Base-by-base conservation (phyloP, 2,113 vertebrate species). In the Marmota flaviventris region DNA sequence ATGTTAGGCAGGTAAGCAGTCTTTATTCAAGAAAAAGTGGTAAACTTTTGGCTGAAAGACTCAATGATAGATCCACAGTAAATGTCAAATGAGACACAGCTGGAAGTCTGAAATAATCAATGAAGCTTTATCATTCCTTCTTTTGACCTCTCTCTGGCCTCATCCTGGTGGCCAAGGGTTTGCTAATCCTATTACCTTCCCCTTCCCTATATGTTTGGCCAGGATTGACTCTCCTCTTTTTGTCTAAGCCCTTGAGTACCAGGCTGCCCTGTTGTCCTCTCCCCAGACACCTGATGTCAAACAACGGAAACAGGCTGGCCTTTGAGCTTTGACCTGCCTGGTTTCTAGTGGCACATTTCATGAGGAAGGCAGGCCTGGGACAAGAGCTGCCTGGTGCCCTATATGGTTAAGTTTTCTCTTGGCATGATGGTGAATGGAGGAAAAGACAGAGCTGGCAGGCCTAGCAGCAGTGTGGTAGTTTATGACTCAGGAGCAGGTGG, bases 401-500 rank as follows among this genome's bases (percentile, higher is more conserved):
- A 69, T 75, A 69, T 70, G 86, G 90, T 58, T 61, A 93, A 53
- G 85, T 16, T 69, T 34, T 73, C 24, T 63, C 89, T 78, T 0
- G 3, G 89, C n/a, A 5, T 2, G 2, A 86, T 61, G 79, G 92
- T 7, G 16, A 81, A 48, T 16, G 25, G 78, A 85, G 89, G 75
- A 53, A 92, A 88, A 29, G 0, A 20, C 53, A 51, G 86, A 91
- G 94, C 94, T 83, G 82, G 91, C 82, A 96, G 87, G 70, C 48
- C 53, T 12, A 45, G 86, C 34, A 77, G 73, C 69, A 81, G 53
- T 16, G 85, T 63, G 95, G 96, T 86, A 91, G 86, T 63, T 37
- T 61, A 61, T 97, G 97, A 97, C 92, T 97, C 97, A 34, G 72
- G 63, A 92, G 72, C 97, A 97, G 96, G 97, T 93, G 93, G 96